Percentiles rank a stretch among this genome's conserved stretches.
These are phyloP conservation scores for Poecile atricapillus DNA, from an alignment of 2,113 vertebrate species.

Conservation along the genomic window DNA sequence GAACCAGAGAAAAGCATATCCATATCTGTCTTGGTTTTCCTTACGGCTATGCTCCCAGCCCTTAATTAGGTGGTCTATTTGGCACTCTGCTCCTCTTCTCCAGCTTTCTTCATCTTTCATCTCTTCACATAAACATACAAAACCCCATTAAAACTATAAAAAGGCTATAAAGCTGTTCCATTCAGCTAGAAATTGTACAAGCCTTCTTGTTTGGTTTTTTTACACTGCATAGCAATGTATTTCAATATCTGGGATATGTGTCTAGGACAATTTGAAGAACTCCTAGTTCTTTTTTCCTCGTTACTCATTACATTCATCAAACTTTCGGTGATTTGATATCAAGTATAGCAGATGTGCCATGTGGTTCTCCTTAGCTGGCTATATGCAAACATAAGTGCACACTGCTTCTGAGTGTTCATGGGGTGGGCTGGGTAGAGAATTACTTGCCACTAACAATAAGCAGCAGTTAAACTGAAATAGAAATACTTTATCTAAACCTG, in stretches of 20 bases:
- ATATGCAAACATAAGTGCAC: neutral
- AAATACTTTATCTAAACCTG: neutral
- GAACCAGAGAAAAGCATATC: neutral
- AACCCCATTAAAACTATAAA: neutral
- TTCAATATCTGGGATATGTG: neutral
- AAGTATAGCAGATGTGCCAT: neutral
- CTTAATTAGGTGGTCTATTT: neutral
- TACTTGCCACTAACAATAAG: neutral
- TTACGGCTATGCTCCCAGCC: neutral
- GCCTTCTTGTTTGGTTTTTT: neutral
- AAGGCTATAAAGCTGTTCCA: neutral
- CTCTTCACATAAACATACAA: neutral
- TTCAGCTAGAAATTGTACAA: neutral
- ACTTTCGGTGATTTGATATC: neutral
- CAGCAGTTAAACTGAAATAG: neutral
- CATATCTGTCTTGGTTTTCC: neutral
- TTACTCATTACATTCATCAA: neutral
- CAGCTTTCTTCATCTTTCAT: neutral
- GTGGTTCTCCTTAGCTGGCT: neutral
- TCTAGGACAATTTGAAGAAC: neutral
- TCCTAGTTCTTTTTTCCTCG: neutral
- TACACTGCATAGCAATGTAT: neutral
- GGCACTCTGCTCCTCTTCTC: neutral
- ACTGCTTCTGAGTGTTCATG: neutral
- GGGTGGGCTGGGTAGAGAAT: neutral